A percentile compares a stretch with the other conserved stretches of the same genome.
Evolutionary conservation across 2,113 vertebrate genomes (phyloP).

Genomic region (Xenopus tropicalis): UCB_Xtro_10.0 CM004446.2:72831501-72832000

Average conservation of each 20-base stretch:
- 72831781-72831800: conserved; percentile 22
- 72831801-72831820: not conserved
- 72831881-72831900: no score
- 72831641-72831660: conserved; percentile 49
- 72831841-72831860: not conserved
- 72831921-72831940: no score
- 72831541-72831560: conserved; percentile 44
- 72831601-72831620: conserved; percentile 53
- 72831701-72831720: conserved; percentile 47
- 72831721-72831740: conserved; percentile 34
- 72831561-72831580: conserved; percentile 45
- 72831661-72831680: conserved; percentile 47
- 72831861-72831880: no score
- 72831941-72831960: no score
- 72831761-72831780: conserved; percentile 5
- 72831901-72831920: no score
- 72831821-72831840: not conserved
- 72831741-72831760: conserved; percentile 20
- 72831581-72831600: conserved; percentile 46
- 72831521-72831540: conserved; percentile 46
- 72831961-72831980: no score
- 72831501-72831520: conserved; percentile 51
- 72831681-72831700: conserved; percentile 47
- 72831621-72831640: conserved; percentile 54
- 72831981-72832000: no score